These are phyloP conservation scores for Physella acuta DNA, from an alignment of 1,140 invertebrate genomes.

Conservation along the genomic window DNA sequence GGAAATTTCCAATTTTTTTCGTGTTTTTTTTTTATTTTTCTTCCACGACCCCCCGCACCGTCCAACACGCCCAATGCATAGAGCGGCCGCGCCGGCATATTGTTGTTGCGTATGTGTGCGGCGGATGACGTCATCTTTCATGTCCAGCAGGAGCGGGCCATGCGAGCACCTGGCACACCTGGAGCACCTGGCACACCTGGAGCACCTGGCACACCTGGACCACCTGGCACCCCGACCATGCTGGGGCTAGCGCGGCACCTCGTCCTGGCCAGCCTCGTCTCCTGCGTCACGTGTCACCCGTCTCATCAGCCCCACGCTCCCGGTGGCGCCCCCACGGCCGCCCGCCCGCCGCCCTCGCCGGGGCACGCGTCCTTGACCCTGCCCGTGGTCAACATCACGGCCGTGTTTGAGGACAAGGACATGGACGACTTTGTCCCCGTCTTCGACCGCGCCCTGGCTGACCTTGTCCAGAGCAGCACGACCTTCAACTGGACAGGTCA, in stretches of 20 bases:
- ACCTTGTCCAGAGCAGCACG: slow-evolving; percentile 29
- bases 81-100: too few species aligned
- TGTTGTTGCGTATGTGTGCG: too few species aligned
- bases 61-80: not conserved
- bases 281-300: not conserved
- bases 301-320: not conserved
- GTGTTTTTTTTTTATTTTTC: not conserved
- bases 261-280: not conserved
- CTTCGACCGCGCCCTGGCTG: slow-evolving; percentile 33
- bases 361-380: too few species aligned
- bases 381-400: slow-evolving; percentile 33
- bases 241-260: slow-evolving; percentile 3
- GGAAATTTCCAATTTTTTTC: not conserved
- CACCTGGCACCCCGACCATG: slow-evolving; percentile 8
- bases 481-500: slow-evolving; percentile 28
- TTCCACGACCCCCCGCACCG: too few species aligned
- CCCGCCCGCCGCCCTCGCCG: slow-evolving; percentile 7
- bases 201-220: too few species aligned
- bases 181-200: too few species aligned
- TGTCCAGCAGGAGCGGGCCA: not conserved
- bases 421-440: slow-evolving; percentile 31
- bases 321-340: not conserved
- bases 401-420: slow-evolving; percentile 38
- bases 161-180: not conserved
- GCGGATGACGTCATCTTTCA: not conserved